Base-by-base conservation (phyloP, 2,888 invertebrate genomes). In the Drosophila mulleri region DNA sequence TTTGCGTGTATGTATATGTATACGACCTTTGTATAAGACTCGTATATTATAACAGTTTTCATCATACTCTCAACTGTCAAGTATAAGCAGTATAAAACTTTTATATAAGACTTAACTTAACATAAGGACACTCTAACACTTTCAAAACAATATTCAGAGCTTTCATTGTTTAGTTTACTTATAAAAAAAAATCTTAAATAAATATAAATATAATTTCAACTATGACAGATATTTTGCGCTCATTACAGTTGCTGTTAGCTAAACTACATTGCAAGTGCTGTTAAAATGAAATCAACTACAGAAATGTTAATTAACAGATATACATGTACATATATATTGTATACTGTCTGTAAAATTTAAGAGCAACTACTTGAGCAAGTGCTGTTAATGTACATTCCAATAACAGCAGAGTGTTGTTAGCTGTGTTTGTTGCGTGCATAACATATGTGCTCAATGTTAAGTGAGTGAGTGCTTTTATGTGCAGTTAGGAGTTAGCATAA, bases 121-220 rank as follows among this genome's bases (percentile, higher is more conserved):
- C 14, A 20, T 35, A 50, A 18, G 18, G 7, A 3, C 14, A 18
- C 1, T 32, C 3, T 8, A 18, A 32, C 18, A 32, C 50, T 32
- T 32, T 0, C 2, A 48, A 6, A 5, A 11, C 37, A 54, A 59
- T 69, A 74, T 68, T 75, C 80, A 76, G 75, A 76, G 75, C 70
- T 75, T 77, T 77, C 45, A 14, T 57, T 50, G 18, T 9, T 62
- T 68, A 47, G 12, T 68, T 50, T 20, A 56, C 23, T 50, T 63
- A 54, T 23, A 52, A 18, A 26, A 6, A n/a, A 29, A 53, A 26
- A 12, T n/a, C 39, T 39, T 39, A 54, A 37, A 7, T 32, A 14
- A 8, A 23, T 37, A 7, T 35, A 57, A 23, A 64, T 23, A 32
- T 23, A 5, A 5, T n/a, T 39, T 39, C 16, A 57, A 5, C 45